Percentiles rank a stretch among this genome's conserved stretches.
Conservation (phyloP, 2,113 vertebrate species). For the Aldabrachelys gigantea region DNA sequence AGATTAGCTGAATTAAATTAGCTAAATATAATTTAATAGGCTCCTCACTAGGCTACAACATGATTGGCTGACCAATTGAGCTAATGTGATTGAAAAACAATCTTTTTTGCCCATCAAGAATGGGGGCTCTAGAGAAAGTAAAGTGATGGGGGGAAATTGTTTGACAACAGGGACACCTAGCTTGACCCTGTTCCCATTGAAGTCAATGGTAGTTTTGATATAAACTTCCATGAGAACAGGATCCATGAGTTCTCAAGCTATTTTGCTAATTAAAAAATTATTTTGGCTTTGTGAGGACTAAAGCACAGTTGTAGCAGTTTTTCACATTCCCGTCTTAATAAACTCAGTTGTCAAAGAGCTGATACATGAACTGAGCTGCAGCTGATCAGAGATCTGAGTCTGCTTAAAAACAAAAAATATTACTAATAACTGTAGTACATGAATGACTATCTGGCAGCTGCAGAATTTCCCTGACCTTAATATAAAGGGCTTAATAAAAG, state of each 20-base stretch:
- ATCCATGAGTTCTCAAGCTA: conserved; percentile 40
- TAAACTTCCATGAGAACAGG: not conserved
- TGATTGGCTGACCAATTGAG: not conserved
- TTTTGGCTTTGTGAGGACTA: conserved; percentile 54
- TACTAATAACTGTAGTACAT: not conserved
- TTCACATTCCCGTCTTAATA: not conserved
- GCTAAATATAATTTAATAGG: not conserved
- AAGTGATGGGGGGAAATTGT: not conserved
- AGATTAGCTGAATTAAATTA: not conserved
- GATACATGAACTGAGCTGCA: not conserved
- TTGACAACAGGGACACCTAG: not conserved
- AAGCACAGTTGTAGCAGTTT: not conserved
- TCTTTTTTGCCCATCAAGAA: not conserved
- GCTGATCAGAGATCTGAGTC: not conserved
- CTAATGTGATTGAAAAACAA: not conserved
- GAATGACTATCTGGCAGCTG: conserved; percentile 26
- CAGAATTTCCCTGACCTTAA: conserved; percentile 34
- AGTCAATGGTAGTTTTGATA: not conserved
- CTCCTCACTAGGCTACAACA: not conserved
- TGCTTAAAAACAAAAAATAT: not conserved
- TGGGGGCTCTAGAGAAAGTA: not conserved
- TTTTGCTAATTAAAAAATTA: conserved; percentile 75
- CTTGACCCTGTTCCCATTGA: conserved; percentile 31
- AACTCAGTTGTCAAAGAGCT: not conserved
- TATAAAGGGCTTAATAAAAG: conserved; percentile 33